These are phyloP conservation scores for Teleiodes luculella DNA, from an alignment of 2,888 invertebrate genomes.

Conservation along the genomic window DNA sequence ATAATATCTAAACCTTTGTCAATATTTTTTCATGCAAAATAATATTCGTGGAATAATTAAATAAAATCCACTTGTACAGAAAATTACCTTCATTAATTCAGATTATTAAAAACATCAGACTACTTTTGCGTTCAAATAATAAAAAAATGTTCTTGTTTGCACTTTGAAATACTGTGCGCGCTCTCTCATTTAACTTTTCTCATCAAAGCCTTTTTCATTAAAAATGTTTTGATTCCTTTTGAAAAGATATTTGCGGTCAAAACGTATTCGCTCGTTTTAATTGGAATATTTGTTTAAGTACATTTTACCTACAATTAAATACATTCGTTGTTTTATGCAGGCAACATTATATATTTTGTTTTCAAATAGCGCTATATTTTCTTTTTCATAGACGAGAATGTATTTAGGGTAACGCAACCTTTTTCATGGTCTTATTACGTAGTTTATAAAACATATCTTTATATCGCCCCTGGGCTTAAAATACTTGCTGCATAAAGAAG, in stretches of 20 bases:
- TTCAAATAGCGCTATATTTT: no score
- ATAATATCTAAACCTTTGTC: no score
- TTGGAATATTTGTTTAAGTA: background rate
- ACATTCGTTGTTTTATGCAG: background rate
- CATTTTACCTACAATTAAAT: background rate
- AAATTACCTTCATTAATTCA: background rate
- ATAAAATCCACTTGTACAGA: background rate
- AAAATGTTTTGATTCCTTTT: slow-evolving; percentile 19
- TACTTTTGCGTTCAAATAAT: slow-evolving; percentile 14
- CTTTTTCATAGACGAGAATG: no score
- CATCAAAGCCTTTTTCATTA: slow-evolving; percentile 31
- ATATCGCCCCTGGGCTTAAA: no score
- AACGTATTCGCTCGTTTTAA: background rate
- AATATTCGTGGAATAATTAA: background rate
- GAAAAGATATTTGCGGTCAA: background rate
- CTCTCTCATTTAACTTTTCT: slow-evolving; percentile 35
- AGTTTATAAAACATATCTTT: no score
- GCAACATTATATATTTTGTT: no score
- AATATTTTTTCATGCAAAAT: no score
- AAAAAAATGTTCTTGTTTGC: slow-evolving; percentile 26
- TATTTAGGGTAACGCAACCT: no score
- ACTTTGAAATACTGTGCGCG: slow-evolving; percentile 25
- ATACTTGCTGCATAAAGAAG: no score
- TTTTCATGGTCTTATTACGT: no score
- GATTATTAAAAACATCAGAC: slow-evolving; percentile 1